These are phyloP conservation scores for Diabrotica balteata DNA, from an alignment of 2,888 invertebrate genomes.

Conservation along the genomic window DNA sequence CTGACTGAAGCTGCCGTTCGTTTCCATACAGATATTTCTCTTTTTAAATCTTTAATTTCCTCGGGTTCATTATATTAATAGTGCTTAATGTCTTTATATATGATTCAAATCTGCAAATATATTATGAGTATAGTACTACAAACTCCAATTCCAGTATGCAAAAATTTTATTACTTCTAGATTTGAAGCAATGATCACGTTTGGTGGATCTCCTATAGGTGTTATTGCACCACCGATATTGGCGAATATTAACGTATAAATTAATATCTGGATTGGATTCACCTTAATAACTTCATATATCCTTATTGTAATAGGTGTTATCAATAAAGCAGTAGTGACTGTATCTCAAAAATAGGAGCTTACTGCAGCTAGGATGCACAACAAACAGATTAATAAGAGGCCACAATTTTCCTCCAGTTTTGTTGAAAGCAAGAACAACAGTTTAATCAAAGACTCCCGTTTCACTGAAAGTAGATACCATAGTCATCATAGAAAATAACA, in stretches of 20 bases:
- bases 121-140: slow-evolving; percentile 72
- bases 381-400: slow-evolving; percentile 82
- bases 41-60: slow-evolving; percentile 69
- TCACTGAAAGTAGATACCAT: slow-evolving; percentile 87
- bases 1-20: slow-evolving; percentile 79
- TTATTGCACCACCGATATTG: slow-evolving; percentile 89
- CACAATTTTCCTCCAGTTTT: slow-evolving; percentile 82
- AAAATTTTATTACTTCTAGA: slow-evolving; percentile 67
- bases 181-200: slow-evolving; percentile 90
- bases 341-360: slow-evolving; percentile 84
- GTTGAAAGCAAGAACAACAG: slow-evolving; percentile 82
- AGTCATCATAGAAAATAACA: slow-evolving; percentile 92
- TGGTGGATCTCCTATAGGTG: slow-evolving; percentile 91
- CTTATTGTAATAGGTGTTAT: slow-evolving; percentile 90
- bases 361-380: slow-evolving; percentile 81
- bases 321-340: slow-evolving; percentile 85
- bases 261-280: slow-evolving; percentile 86
- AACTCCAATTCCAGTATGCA: slow-evolving; percentile 83
- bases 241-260: slow-evolving; percentile 88
- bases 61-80: slow-evolving; percentile 74
- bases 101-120: slow-evolving; percentile 74
- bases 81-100: slow-evolving; percentile 74
- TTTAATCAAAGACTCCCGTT: slow-evolving; percentile 88
- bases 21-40: slow-evolving; percentile 87
- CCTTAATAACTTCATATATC: slow-evolving; percentile 85